Percentiles rank a stretch among this genome's conserved stretches.
Conservation (phyloP, 1,140 invertebrate genomes). For the Acromyrmex charruanus region DNA sequence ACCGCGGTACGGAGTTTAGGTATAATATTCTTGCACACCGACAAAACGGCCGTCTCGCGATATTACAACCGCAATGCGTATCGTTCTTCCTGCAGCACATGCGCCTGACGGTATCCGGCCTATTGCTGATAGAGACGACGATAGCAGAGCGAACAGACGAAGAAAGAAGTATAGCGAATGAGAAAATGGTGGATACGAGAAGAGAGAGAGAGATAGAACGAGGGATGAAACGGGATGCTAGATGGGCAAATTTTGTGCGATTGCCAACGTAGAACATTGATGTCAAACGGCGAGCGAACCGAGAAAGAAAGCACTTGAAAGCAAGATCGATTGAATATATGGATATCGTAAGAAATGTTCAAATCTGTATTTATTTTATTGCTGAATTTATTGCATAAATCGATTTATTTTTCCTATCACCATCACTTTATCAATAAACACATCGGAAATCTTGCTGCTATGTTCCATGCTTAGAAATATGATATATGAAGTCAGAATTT, state of each 20-base stretch:
- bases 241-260: constrained; percentile 72
- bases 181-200: constrained; percentile 29
- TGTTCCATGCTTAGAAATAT: background rate
- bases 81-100: constrained; percentile 45
- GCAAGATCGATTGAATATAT: background rate
- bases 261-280: constrained; percentile 77
- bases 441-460: background rate
- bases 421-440: background rate
- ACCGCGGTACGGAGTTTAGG: constrained; percentile 69
- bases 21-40: constrained; percentile 75
- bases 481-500: background rate
- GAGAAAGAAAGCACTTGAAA: background rate
- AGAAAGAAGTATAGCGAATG: background rate
- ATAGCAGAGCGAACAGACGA: constrained; percentile 7
- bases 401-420: background rate
- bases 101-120: constrained; percentile 66
- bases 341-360: background rate
- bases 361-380: background rate
- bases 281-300: constrained; percentile 68
- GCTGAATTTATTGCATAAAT: background rate
- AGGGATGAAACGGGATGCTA: constrained; percentile 31
- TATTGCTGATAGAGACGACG: constrained; percentile 46
- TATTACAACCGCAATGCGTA: constrained; percentile 82
- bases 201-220: too few relatives aligned
- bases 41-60: constrained; percentile 75